Conservation (phyloP, 2,888 invertebrate genomes). For the Synergus gifuensis region DNA sequence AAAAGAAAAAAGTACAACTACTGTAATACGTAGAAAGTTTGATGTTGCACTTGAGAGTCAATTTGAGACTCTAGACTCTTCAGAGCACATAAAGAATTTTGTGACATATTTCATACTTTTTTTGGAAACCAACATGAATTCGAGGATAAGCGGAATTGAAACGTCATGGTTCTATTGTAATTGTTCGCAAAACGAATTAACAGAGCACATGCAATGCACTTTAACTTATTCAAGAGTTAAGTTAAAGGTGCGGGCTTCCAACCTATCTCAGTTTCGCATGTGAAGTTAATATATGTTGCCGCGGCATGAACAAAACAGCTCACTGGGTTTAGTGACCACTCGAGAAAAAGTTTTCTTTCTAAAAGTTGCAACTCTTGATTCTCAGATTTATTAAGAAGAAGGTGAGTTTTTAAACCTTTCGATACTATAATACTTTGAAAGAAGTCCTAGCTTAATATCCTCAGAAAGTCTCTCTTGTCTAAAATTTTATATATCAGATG, state of each 20-base stretch:
- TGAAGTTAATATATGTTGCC: conserved; percentile 67
- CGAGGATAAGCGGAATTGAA: conserved; percentile 58
- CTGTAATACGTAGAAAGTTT: neutral
- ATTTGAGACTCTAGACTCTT: neutral
- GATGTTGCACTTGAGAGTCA: neutral
- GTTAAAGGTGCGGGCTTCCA: conserved; percentile 44
- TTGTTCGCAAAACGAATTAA: conserved; percentile 74
- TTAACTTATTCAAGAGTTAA: conserved; percentile 69
- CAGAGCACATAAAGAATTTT: neutral
- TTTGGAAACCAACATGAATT: conserved; percentile 7
- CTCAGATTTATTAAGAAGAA: neutral
- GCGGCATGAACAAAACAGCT: conserved; percentile 64
- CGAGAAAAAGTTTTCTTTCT: conserved; percentile 18
- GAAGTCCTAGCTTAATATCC: neutral
- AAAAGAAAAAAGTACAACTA: no score
- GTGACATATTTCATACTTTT: conserved; percentile 2
- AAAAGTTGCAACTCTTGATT: conserved; percentile 5
- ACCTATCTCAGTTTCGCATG: conserved; percentile 51
- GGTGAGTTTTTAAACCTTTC: neutral
- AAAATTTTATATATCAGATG: no score
- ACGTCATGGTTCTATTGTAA: conserved; percentile 66
- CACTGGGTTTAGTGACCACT: conserved; percentile 17
- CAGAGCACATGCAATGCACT: conserved; percentile 72
- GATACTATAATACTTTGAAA: neutral
- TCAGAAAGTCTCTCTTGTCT: neutral